Conservation (phyloP, 2,797 vertebrate genomes). For the Oreortyx pictus region DNA sequence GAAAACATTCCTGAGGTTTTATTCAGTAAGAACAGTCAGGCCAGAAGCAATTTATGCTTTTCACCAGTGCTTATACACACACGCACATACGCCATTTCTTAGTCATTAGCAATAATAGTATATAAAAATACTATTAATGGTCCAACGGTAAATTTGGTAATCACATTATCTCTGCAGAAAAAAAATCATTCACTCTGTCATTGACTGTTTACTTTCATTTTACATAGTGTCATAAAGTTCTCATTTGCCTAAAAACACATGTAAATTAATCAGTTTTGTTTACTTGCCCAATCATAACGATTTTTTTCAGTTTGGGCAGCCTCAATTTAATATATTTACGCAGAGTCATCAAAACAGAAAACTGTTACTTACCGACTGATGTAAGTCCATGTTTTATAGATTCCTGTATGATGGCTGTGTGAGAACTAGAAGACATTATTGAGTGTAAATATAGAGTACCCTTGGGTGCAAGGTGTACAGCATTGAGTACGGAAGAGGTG, state of each 20-base stretch:
- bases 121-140: neutral
- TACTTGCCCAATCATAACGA: neutral
- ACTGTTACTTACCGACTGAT: slow-evolving; percentile 78
- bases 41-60: neutral
- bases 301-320: neutral
- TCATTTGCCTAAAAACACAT: neutral
- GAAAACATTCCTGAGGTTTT: neutral
- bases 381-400: slow-evolving; percentile 77
- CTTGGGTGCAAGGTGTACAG: slow-evolving; percentile 72
- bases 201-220: neutral
- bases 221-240: neutral
- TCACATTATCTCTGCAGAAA: neutral
- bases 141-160: neutral
- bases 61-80: neutral
- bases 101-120: neutral
- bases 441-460: slow-evolving; percentile 52
- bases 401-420: slow-evolving; percentile 75
- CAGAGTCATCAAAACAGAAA: slow-evolving; percentile 45
- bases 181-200: neutral
- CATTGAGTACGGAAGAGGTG: slow-evolving; percentile 76
- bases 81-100: neutral
- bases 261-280: neutral
- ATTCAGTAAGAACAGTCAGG: neutral
- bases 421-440: slow-evolving; percentile 80
- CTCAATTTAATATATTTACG: neutral